These are phyloP conservation scores for Lasaia peninsularis DNA, from an alignment of 1,140 invertebrate genomes.

Conservation along the genomic window DNA sequence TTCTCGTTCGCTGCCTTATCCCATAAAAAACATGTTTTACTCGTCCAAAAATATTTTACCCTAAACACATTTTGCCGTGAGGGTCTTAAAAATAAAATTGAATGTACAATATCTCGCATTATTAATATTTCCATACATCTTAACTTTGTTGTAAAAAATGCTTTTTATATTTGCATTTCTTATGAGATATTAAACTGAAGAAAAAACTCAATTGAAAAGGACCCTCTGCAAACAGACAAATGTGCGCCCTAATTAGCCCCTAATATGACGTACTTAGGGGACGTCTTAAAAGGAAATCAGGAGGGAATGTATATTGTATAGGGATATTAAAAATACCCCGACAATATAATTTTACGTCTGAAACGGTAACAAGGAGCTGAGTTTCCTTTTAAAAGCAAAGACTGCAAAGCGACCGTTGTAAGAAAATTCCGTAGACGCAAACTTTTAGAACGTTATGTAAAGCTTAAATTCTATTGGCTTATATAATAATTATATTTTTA, in stretches of 20 bases:
- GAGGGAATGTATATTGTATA: constrained; percentile 14
- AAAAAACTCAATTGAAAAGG: constrained; percentile 8
- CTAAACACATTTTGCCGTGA: no score
- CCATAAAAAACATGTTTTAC: no score
- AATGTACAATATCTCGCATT: neutral
- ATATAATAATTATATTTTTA: no score
- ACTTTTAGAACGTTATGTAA: neutral
- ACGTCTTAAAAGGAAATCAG: constrained; percentile 10
- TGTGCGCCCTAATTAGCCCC: constrained; percentile 10
- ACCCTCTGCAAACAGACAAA: constrained; percentile 12
- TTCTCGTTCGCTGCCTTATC: no score
- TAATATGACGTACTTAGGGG: constrained; percentile 11
- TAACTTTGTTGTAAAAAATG: constrained; percentile 1
- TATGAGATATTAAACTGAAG: constrained; percentile 9
- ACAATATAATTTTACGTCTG: constrained; percentile 14
- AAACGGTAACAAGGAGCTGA: constrained; percentile 11
- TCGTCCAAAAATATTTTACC: no score
- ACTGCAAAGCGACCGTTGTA: neutral
- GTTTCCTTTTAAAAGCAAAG: constrained; percentile 1
- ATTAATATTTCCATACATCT: neutral
- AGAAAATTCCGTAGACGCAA: neutral
- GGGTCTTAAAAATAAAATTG: no score
- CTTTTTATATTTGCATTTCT: constrained; percentile 10
- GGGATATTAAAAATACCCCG: constrained; percentile 19
- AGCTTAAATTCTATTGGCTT: no score